These are phyloP conservation scores for Shargacucullia verbasci DNA, from an alignment of 2,888 invertebrate species.

Conservation along the genomic window DNA sequence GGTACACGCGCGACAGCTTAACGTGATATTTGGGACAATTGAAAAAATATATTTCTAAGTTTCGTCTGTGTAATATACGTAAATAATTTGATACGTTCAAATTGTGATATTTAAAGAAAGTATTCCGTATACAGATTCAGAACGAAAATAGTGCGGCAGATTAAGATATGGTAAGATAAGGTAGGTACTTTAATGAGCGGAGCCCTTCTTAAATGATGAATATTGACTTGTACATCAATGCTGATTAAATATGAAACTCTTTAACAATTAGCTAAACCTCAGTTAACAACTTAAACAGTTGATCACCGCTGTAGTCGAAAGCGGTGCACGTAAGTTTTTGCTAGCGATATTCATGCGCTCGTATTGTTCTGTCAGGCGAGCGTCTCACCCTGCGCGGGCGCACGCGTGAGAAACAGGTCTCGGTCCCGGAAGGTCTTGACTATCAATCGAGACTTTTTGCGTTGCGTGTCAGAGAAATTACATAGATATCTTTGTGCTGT, in stretches of 20 bases:
- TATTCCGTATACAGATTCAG: no score
- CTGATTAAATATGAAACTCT: no score
- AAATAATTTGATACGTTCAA: no score
- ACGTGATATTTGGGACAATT: conserved; percentile 14
- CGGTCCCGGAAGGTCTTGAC: conserved; percentile 70
- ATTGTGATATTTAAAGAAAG: no score
- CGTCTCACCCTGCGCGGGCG: conserved; percentile 55
- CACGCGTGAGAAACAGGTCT: conserved; percentile 68
- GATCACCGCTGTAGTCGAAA: conserved; percentile 46
- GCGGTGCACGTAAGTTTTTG: conserved; percentile 59
- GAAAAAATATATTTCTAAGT: neutral
- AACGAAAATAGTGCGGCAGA: no score
- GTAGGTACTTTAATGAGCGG: no score
- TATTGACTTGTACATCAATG: no score
- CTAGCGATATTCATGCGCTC: conserved; percentile 58
- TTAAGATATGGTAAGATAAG: no score
- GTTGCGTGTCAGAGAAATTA: conserved; percentile 60
- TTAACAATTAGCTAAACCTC: no score
- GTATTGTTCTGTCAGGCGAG: conserved; percentile 71
- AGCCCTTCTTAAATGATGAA: no score
- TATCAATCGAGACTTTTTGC: conserved; percentile 55
- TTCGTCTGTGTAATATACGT: neutral
- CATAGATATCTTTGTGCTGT: conserved; percentile 42
- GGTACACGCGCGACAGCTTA: conserved; percentile 8
- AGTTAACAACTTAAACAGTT: conserved; percentile 41